Evolutionary conservation across 1,140 invertebrate species (phyloP).

Genomic region (Drosophila orena): DNA sequence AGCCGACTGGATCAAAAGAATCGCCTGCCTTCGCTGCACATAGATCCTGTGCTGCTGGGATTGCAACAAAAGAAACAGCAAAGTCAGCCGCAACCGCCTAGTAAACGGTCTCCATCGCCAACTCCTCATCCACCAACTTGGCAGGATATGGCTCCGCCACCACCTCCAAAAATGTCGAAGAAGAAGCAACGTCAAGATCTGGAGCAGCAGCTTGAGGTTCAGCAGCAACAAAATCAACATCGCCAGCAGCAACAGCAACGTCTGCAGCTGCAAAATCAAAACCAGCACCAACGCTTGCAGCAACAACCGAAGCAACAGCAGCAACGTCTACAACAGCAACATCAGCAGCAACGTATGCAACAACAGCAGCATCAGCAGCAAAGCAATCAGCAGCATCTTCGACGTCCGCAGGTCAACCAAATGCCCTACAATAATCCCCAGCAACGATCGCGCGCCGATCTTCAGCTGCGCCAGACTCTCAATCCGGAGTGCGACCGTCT

Average conservation of each 20-base stretch:
- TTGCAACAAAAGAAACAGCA: slow-evolving; percentile 32
- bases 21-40: slow-evolving; percentile 48
- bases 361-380: slow-evolving; percentile 10
- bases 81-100: slow-evolving; percentile 8
- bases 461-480: slow-evolving; percentile 34
- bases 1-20: slow-evolving; percentile 67
- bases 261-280: not conserved
- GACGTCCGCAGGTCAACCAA: slow-evolving; percentile 14
- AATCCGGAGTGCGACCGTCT: slow-evolving; percentile 57
- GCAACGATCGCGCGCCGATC: slow-evolving; percentile 38
- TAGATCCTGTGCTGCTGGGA: slow-evolving; percentile 70
- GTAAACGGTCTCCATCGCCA: slow-evolving; percentile 18
- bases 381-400: slow-evolving; percentile 4
- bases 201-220: slow-evolving; percentile 6
- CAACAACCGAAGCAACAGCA: not conserved
- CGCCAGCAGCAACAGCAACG: slow-evolving; percentile 8
- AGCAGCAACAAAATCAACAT: slow-evolving; percentile 35
- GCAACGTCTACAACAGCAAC: slow-evolving; percentile 4
- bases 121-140: slow-evolving; percentile 38
- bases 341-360: slow-evolving; percentile 1
- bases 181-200: slow-evolving; percentile 17
- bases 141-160: slow-evolving; percentile 37
- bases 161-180: slow-evolving; percentile 21
- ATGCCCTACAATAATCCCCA: slow-evolving; percentile 57
- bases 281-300: not conserved